Evolutionary conservation across 2,113 vertebrate species (phyloP).

Genomic region (Corythornis vintsioides): DNA sequence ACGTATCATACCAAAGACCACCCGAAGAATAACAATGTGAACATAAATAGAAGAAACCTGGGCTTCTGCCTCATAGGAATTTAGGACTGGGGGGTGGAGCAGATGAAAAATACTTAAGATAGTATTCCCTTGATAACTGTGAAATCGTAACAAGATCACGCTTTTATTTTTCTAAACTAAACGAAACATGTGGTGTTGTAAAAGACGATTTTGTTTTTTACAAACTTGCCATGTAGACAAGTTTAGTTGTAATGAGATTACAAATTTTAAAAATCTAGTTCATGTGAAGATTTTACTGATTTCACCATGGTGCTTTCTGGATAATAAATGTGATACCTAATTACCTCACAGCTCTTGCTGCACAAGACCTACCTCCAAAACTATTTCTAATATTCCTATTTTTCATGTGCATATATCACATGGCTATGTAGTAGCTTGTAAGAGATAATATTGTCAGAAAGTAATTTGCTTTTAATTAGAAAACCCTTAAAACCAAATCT

Average conservation of each 20-base stretch:
- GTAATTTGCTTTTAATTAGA: neutral
- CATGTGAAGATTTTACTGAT: neutral
- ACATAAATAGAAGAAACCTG: neutral
- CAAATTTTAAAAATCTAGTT: neutral
- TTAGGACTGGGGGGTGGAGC: neutral
- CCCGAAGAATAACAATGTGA: constrained; percentile 77
- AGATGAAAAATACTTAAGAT: neutral
- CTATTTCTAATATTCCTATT: neutral
- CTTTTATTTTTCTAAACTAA: neutral
- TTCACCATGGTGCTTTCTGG: neutral
- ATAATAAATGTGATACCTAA: neutral
- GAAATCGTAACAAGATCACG: neutral
- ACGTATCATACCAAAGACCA: constrained; percentile 76
- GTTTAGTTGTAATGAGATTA: neutral
- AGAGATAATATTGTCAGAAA: neutral
- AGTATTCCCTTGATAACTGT: neutral
- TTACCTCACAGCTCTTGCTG: neutral
- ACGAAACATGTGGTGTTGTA: neutral
- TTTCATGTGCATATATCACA: neutral
- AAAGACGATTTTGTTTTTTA: neutral
- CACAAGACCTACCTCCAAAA: neutral
- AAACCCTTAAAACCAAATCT: neutral
- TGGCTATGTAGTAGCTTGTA: neutral
- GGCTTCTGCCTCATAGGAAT: neutral
- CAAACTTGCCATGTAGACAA: neutral